Evolutionary conservation across 2,113 vertebrate genomes (phyloP).

Genomic region (Charadrius vociferus): DNA sequence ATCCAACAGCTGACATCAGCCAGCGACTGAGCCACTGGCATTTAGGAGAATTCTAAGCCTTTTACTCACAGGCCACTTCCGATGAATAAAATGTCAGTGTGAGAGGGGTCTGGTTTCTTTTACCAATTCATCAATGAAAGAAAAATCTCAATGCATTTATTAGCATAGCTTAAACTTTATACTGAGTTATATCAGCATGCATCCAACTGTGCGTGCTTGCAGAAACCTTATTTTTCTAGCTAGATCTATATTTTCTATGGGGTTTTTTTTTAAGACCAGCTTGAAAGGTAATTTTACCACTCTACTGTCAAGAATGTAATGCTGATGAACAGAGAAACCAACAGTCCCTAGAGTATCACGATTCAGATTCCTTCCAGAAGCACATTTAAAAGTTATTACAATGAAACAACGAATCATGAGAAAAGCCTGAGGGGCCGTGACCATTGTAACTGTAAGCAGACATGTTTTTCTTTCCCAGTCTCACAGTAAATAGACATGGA

Average conservation of each 20-base stretch:
- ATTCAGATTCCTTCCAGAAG: conserved; percentile 13
- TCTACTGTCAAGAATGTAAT: not conserved
- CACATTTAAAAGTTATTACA: conserved; percentile 21
- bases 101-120: conserved; percentile 10
- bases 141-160: not conserved
- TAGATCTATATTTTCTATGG: not conserved
- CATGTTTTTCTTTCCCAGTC: not conserved
- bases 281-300: not conserved
- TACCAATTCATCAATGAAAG: not conserved
- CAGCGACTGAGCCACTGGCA: not conserved
- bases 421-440: conserved; percentile 10
- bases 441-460: not conserved
- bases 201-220: not conserved
- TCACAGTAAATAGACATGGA: conserved; percentile 29
- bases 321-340: not conserved
- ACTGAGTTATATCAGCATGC: not conserved
- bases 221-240: not conserved
- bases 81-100: conserved; percentile 17
- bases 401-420: not conserved
- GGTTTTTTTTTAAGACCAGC: not conserved
- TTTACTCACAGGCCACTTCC: conserved; percentile 61
- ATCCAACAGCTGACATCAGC: conserved; percentile 42
- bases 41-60: conserved; percentile 52
- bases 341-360: not conserved
- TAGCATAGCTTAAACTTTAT: not conserved